Conservation (phyloP, 2,113 vertebrate species). For the Phocoena sinus region DNA sequence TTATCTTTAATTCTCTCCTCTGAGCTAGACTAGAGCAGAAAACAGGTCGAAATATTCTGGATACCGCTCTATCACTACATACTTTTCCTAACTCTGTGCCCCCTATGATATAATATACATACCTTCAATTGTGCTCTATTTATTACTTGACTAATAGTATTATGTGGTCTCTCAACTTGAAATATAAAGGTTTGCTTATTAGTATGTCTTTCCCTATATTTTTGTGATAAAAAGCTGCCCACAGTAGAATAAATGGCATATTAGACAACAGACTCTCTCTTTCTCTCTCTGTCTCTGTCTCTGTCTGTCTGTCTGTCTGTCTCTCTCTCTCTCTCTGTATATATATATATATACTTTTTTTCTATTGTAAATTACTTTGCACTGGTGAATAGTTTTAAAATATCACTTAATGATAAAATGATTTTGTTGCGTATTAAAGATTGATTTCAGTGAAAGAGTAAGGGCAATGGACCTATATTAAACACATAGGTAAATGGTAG, state of each 20-base stretch:
- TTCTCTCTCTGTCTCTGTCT: too few relatives aligned
- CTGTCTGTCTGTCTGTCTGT: too few relatives aligned
- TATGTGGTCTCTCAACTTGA: background rate
- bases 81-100: background rate
- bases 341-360: background rate
- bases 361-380: background rate
- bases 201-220: background rate
- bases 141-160: background rate
- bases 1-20: background rate
- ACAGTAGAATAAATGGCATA: background rate
- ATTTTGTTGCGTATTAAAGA: background rate
- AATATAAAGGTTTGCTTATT: background rate
- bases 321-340: background rate
- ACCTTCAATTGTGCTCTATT: background rate
- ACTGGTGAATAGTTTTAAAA: background rate
- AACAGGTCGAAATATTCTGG: background rate
- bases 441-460: background rate
- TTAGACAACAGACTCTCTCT: background rate
- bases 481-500: background rate
- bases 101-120: background rate
- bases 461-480: background rate
- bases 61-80: background rate
- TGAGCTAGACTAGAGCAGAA: background rate
- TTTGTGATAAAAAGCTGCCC: background rate
- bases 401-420: background rate